Base-by-base conservation (phyloP, 1,140 invertebrate species). In the Cydia amplana region DNA sequence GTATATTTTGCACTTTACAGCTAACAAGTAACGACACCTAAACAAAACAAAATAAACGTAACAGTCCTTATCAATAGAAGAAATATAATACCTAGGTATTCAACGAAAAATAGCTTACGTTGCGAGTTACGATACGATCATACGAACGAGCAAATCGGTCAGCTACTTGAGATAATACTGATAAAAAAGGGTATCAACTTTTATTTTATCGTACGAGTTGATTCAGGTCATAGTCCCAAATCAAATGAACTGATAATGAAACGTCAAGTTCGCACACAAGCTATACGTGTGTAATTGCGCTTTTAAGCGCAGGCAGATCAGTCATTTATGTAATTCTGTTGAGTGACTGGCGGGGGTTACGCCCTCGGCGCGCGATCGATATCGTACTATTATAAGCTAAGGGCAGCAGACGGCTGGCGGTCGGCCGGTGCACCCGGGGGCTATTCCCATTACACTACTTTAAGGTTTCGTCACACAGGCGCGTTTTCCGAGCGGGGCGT, bases 351-450 rank as follows among this genome's bases (percentile, higher is more conserved):
- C 65, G 32, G 65, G 74, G 74, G 65, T 46, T 72, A 72, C 64
- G 65, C 65, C 74, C 74, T 72, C 49, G 6, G n/a, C 32, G 60
- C 14, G 20, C 74, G 74, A 75, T 75, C 74, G 67, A 75, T 75
- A 75, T 75, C 67, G 74, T 75, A 70, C 74, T 72, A 72, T 72
- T 75, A 70, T 72, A 75, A 75, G 74, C 43, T 75, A 75, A 18
- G 74, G 49, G 60, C 63, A 74, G 74, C 74, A 51, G 67, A 67
- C 46, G 64, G 65, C 65, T 40, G 65, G 60, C 65, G 28, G 74
- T 72, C 65, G 43, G 64, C 74, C 74, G 64, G 46, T 75, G 74
- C 64, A 72, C 74, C 65, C 40, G 74, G 20, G 32, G 43, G 64
- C 64, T 76, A 70, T 70, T 70, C 65, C 28, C 65, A 32, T 32